Evolutionary conservation across 2,113 vertebrate genomes (phyloP).

Genomic region (Falco punctatus): DNA sequence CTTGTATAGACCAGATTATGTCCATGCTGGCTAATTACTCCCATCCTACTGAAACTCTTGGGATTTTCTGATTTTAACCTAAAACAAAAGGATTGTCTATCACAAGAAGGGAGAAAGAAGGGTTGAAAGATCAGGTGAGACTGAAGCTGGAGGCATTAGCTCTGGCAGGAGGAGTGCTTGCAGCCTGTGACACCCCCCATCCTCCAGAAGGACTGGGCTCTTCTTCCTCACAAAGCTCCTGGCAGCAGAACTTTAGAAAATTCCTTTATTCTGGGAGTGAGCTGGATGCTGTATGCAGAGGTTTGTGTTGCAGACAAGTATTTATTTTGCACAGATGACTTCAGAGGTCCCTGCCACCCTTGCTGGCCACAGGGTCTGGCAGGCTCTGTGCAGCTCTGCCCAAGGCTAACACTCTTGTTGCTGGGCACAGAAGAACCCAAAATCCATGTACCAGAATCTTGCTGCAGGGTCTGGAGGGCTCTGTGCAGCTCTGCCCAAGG

Average conservation of each 20-base stretch:
- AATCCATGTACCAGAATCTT: not conserved
- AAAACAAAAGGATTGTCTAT: not conserved
- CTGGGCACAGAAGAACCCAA: not conserved
- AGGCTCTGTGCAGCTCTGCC: not conserved
- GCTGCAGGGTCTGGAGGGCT: not conserved
- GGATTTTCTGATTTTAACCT: not conserved
- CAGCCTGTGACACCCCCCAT: not conserved
- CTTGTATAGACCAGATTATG: not conserved
- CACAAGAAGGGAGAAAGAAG: not conserved
- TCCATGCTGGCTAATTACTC: not conserved
- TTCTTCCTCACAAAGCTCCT: not conserved
- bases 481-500: not conserved
- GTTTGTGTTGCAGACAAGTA: not conserved
- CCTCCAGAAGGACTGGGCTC: not conserved
- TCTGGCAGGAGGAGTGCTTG: not conserved
- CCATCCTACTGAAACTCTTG: not conserved
- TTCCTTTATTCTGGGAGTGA: not conserved
- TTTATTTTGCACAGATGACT: not conserved
- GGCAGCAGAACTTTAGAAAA: not conserved
- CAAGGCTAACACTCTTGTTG: not conserved
- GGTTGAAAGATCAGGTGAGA: not conserved
- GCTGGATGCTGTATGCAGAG: not conserved
- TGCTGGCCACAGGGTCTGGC: rapidly evolving
- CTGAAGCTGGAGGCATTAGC: not conserved
- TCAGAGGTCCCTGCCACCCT: not conserved